Percentiles rank a stretch among this genome's conserved stretches.
phyloP scores from a whole-genome alignment of 2,113 vertebrate species.

The Corythoichthys intestinalis region DNA sequence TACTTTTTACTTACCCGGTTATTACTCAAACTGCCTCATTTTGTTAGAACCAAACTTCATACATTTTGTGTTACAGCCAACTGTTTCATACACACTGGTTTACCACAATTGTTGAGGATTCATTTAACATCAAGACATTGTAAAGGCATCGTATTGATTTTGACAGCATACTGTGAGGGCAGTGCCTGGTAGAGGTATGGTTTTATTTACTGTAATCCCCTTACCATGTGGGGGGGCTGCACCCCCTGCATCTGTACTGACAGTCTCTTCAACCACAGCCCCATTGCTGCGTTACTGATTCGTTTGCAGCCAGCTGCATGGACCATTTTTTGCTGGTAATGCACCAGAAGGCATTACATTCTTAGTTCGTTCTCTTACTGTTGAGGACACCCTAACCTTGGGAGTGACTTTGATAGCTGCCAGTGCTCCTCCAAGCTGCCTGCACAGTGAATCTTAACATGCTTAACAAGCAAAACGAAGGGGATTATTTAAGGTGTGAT shows the following conservation, averaged over 20 bases:
- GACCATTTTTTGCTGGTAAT: constrained; percentile 59
- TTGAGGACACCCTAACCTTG: constrained; percentile 64
- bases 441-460: constrained; percentile 55
- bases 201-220: constrained; percentile 61
- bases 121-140: constrained; percentile 6
- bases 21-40: constrained; percentile 16
- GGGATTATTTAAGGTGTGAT: constrained; percentile 18
- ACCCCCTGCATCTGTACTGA: constrained; percentile 31
- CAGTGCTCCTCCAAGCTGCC: constrained; percentile 37
- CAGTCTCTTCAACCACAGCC: constrained; percentile 19
- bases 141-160: constrained; percentile 27
- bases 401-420: constrained; percentile 63
- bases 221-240: constrained; percentile 43
- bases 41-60: constrained; percentile 21
- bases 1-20: constrained; percentile 19
- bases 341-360: constrained; percentile 62
- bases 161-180: constrained; percentile 7
- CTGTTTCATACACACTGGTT: constrained; percentile 1
- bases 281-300: constrained; percentile 33
- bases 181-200: constrained; percentile 14
- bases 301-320: constrained; percentile 62
- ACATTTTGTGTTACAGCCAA: constrained; percentile 21
- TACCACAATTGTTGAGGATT: constrained; percentile 1
- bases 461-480: constrained; percentile 17
- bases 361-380: constrained; percentile 50